Evolutionary conservation across 2,888 invertebrate genomes (phyloP), one percentile per base, ranked within the genome.

Genomic region (Piscicola geometra): DNA sequence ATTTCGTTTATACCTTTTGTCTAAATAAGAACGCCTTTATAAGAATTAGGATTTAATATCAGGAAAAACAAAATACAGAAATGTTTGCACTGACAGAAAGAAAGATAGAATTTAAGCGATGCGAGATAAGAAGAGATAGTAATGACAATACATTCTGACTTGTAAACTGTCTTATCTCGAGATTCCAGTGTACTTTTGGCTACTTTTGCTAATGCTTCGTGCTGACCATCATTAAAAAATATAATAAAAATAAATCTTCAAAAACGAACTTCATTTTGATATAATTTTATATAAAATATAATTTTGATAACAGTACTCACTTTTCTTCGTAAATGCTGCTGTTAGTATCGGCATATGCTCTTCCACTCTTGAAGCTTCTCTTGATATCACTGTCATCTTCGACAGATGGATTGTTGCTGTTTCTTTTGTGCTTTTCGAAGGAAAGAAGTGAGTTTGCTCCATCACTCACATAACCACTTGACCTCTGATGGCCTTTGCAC

Each of bases 381-480:
- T 56, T 56, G 3, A 56, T n/a, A 3, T 56, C 33, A 25, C 30
- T 52, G 28, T 71, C 71, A 47, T 47, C 71, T 30, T 71, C 52
- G 30, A 71, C 32, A 18, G 32, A 33, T 28, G n/a, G 52, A 52
- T 41, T 47, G 0, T 25, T 56, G 60, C 60, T 56, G 60, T 56
- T 56, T 21, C 60, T 56, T 21, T 56, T 56, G 60, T 56, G 25
- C 32, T 71, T 71, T 30, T 32, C 30, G 21, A n/a, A 32, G 0
- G 52, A 71, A 33, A 56, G 73, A 30, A 73, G 33, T 1, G 73
- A 73, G 12, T 52, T 64, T n/a, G 60, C 73, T 18, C 73, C 60
- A 33, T 73, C 73, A 60, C 73, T 73, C 35, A 52, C 52, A 64
- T 73, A 73, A 25, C 73, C 73, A 56, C 73, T 64, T 12, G 73